A percentile compares a stretch with the other conserved stretches of the same genome.
These are phyloP conservation scores for zebrafish (Danio rerio) DNA, from an alignment of 2,113 vertebrate species.

Conservation along the genomic window GRCz12tu NC_133192.1:16582001-16582500, in stretches of 20 bases:
- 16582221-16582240: constrained; percentile 83
- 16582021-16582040: neutral
- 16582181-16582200: constrained; percentile 85
- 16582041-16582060: constrained; percentile 96
- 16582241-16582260: neutral
- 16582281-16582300: neutral
- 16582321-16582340: constrained; percentile 9
- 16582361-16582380: constrained; percentile 10
- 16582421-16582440: constrained; percentile 28
- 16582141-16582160: constrained; percentile 92
- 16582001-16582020: neutral
- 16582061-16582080: constrained; percentile 92
- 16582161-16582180: constrained; percentile 90
- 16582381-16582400: constrained; percentile 44
- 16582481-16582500: neutral
- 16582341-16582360: constrained; percentile 29
- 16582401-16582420: constrained; percentile 23
- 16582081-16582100: constrained; percentile 96
- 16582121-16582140: constrained; percentile 91
- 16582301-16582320: too few species aligned
- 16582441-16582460: constrained; percentile 21
- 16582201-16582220: constrained; percentile 86
- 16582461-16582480: neutral
- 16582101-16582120: constrained; percentile 90
- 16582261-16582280: neutral